Conservation (phyloP, 2,113 vertebrate genomes). For the Mesitornis unicolor region DNA sequence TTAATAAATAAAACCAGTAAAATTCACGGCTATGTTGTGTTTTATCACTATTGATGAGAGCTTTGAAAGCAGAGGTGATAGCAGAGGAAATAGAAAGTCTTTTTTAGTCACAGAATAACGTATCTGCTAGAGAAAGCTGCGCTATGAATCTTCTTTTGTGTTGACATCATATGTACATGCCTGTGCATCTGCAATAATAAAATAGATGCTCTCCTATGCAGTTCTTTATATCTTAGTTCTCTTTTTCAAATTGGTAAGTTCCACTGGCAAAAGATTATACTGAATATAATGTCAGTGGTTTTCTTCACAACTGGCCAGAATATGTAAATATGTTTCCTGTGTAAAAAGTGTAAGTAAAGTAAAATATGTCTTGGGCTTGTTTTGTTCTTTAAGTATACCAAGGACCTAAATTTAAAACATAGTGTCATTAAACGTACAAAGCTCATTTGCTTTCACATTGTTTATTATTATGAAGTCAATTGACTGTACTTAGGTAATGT, state of each 20-base stretch:
- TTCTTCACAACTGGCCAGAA: neutral
- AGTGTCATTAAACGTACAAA: neutral
- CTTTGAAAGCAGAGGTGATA: neutral
- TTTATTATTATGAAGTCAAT: neutral
- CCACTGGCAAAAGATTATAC: neutral
- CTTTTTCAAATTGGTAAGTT: constrained; percentile 25
- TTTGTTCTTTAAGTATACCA: constrained; percentile 20
- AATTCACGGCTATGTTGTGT: neutral
- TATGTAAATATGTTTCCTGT: neutral
- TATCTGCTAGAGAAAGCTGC: neutral
- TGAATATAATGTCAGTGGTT: neutral
- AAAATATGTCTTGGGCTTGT: neutral
- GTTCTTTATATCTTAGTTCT: constrained; percentile 24
- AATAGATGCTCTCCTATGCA: neutral
- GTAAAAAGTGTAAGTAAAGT: neutral
- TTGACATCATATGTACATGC: neutral
- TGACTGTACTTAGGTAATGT: neutral
- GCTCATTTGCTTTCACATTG: neutral
- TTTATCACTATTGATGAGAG: neutral
- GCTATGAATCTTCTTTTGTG: constrained; percentile 16
- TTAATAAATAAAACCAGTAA: constrained; percentile 15
- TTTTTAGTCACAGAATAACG: neutral
- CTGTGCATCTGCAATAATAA: constrained; percentile 23
- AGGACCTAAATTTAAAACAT: constrained; percentile 16
- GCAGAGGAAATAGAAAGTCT: constrained; percentile 1